Percentiles rank a stretch among this genome's conserved stretches.
These are phyloP conservation scores for Falco punctatus DNA, from an alignment of 2,113 vertebrate species.

Conservation along the genomic window DNA sequence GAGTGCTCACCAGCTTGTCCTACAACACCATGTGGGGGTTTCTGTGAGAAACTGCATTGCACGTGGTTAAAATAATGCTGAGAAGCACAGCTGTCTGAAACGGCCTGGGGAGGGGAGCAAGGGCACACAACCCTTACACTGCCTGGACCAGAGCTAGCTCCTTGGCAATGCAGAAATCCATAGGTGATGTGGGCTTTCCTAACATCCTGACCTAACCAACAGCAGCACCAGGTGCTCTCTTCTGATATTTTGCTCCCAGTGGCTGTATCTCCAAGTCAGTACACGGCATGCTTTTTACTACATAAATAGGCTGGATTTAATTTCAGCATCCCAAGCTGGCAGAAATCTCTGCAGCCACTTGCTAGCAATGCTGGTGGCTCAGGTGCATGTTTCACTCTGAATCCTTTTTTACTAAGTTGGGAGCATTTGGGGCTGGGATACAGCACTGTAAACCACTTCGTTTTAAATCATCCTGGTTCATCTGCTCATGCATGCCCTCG, in stretches of 20 bases:
- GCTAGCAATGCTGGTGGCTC: background rate
- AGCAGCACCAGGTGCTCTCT: background rate
- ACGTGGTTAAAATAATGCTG: background rate
- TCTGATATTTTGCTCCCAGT: background rate
- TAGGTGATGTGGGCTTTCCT: background rate
- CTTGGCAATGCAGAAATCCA: background rate
- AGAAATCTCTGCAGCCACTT: background rate
- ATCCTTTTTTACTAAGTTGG: background rate
- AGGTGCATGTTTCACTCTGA: background rate
- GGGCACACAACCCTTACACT: background rate
- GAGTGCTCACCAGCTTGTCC: background rate
- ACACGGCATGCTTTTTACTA: background rate
- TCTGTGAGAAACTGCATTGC: background rate
- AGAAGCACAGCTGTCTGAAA: background rate
- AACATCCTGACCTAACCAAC: background rate
- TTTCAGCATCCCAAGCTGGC: background rate
- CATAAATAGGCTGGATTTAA: background rate
- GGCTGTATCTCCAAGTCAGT: background rate
- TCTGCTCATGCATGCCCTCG: background rate
- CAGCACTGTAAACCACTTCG: background rate
- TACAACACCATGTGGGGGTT: background rate
- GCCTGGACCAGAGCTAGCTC: background rate
- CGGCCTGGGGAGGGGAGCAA: background rate
- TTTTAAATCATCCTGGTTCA: background rate
- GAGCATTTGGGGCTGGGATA: background rate